A percentile compares a stretch with the other conserved stretches of the same genome.
phyloP scores from a whole-genome alignment of 2,113 vertebrate species.

The Catharus minimus region DNA sequence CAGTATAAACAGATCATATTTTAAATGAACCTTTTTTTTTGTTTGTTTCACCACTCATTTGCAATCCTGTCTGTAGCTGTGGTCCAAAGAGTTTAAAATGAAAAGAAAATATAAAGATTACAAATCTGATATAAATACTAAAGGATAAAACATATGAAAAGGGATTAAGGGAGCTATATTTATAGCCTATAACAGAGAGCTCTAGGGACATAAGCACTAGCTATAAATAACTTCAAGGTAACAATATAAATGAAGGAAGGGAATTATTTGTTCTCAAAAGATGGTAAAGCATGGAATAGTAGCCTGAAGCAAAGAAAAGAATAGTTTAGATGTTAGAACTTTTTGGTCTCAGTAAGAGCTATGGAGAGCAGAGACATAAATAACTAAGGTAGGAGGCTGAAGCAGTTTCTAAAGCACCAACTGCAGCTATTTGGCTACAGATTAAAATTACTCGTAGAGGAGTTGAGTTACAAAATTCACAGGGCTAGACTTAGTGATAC shows the following conservation, averaged over 20 bases:
- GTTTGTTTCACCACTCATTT: background rate
- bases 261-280: constrained; percentile 66
- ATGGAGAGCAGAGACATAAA: background rate
- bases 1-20: background rate
- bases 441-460: background rate
- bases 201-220: constrained; percentile 20
- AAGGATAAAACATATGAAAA: constrained; percentile 52
- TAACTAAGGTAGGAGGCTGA: constrained; percentile 11
- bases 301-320: constrained; percentile 27
- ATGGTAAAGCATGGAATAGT: constrained; percentile 33
- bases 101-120: constrained; percentile 26
- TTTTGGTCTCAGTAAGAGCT: background rate
- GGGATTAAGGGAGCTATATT: constrained; percentile 67
- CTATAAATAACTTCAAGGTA: constrained; percentile 74
- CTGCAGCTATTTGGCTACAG: background rate
- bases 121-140: constrained; percentile 46
- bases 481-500: background rate
- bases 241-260: constrained; percentile 66
- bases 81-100: background rate
- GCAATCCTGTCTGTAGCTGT: background rate
- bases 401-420: background rate
- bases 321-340: constrained; percentile 13
- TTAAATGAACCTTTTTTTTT: background rate
- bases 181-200: constrained; percentile 55
- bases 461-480: background rate